A percentile compares a stretch with the other conserved stretches of the same genome.
Evolutionary conservation across 2,113 vertebrate species (phyloP).

Genomic region (Myanophis thanlyinensis): DNA sequence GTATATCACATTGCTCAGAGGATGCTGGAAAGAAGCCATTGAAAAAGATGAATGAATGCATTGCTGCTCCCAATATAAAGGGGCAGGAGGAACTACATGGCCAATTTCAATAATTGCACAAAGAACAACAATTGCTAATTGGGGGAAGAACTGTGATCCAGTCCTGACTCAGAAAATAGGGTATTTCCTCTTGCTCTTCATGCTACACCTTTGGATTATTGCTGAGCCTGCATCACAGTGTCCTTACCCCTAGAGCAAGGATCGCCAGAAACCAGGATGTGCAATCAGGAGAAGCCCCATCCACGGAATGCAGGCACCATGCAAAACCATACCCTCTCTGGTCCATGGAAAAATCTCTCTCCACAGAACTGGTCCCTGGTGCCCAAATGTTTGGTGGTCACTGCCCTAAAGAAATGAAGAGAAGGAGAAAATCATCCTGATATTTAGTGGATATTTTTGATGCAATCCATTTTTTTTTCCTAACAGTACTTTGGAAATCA

Average conservation of each 20-base stretch:
- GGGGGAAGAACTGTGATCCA: background rate
- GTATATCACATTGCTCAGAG: background rate
- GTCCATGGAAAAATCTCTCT: no score
- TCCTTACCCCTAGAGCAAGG: background rate
- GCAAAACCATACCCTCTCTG: no score
- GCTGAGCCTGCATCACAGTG: background rate
- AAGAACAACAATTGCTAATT: background rate
- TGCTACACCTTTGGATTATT: background rate
- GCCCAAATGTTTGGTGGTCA: no score
- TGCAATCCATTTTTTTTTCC: background rate
- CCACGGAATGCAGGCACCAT: no score
- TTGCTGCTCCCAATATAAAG: background rate
- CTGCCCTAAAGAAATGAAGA: background rate
- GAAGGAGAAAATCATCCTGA: background rate
- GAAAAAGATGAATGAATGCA: background rate
- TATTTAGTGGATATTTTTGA: background rate
- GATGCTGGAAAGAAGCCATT: background rate
- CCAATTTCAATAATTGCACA: background rate
- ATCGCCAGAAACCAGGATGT: no score
- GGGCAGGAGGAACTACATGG: background rate
- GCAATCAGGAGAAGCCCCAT: no score
- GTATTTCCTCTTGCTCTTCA: background rate
- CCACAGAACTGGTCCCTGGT: no score
- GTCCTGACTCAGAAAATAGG: background rate
- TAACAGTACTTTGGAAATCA: background rate